Conservation (phyloP, 2,797 vertebrate species). For the Tragopan temminckii region DNA sequence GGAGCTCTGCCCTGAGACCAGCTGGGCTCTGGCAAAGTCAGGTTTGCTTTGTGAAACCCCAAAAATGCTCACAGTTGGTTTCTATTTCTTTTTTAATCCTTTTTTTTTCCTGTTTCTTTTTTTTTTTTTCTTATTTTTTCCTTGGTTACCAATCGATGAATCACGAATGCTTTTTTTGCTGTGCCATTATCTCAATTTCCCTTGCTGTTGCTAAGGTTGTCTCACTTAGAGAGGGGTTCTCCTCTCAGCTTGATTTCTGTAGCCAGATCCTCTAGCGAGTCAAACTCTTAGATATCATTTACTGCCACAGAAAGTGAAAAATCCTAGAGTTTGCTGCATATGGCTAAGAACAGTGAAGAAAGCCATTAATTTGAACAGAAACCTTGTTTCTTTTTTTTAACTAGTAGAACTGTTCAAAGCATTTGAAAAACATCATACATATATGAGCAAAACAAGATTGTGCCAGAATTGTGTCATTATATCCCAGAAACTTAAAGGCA, state of each 20-base stretch:
- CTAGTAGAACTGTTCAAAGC: neutral
- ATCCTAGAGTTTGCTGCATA: neutral
- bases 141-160: neutral
- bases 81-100: neutral
- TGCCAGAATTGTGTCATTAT: neutral
- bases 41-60: neutral
- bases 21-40: neutral
- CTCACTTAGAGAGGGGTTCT: neutral
- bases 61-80: neutral
- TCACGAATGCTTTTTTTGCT: conserved; percentile 10
- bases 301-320: neutral
- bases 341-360: neutral
- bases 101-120: too few relatives aligned
- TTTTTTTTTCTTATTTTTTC: neutral
- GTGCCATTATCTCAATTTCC: neutral
- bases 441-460: neutral
- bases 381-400: neutral
- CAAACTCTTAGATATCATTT: neutral
- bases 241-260: neutral
- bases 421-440: neutral
- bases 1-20: neutral
- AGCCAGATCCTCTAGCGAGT: neutral
- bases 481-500: neutral
- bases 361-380: neutral
- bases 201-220: neutral